Conservation (phyloP, 2,113 vertebrate genomes). For the Dolichotis patagonum region DNA sequence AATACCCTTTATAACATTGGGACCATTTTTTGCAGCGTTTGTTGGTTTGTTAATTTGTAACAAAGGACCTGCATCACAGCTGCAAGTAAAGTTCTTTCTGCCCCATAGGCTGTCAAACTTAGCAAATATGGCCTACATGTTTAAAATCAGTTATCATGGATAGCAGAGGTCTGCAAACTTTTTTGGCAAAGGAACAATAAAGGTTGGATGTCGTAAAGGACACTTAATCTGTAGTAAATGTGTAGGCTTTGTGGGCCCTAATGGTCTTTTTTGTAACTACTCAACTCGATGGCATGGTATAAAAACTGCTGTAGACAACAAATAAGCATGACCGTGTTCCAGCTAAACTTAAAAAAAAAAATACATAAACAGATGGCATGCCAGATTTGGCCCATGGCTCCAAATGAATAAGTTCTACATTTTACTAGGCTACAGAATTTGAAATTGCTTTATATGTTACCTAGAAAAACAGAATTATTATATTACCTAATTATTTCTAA, state of each 20-base stretch:
- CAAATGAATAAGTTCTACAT: slow-evolving; percentile 23
- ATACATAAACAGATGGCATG: neutral
- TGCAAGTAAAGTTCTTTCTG: neutral
- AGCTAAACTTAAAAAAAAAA: neutral
- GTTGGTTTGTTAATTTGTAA: slow-evolving; percentile 36
- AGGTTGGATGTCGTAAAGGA: neutral
- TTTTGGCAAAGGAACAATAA: neutral
- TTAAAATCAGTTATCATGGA: neutral
- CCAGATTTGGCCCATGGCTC: slow-evolving; percentile 20
- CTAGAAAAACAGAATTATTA: slow-evolving; percentile 43
- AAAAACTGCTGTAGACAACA: neutral
- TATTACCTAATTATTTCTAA: slow-evolving; percentile 15
- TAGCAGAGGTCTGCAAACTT: neutral
- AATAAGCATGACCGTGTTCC: neutral
- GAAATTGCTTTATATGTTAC: slow-evolving; percentile 15
- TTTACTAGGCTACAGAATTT: slow-evolving; percentile 43
- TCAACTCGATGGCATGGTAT: neutral
- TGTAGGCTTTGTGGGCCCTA: neutral
- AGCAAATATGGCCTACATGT: neutral
- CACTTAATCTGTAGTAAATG: neutral
- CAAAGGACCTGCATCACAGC: neutral
- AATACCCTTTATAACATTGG: neutral
- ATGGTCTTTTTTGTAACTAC: neutral
- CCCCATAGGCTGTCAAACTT: neutral
- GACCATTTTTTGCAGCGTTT: neutral